Percentiles rank a stretch among this genome's conserved stretches.
phyloP scores from a whole-genome alignment of 2,888 invertebrate species.

The Marronus borbonicus region DNA sequence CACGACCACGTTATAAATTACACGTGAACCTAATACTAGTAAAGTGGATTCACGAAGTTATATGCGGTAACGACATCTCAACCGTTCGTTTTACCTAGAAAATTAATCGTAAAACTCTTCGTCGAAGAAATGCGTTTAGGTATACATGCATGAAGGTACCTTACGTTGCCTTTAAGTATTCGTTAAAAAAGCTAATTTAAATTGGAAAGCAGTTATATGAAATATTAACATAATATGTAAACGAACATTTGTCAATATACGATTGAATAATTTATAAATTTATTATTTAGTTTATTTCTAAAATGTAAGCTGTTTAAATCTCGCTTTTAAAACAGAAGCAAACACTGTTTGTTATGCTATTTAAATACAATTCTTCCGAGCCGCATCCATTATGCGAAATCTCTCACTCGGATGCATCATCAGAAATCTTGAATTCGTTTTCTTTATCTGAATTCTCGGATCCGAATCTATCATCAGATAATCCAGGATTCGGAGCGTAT shows the following conservation, averaged over 20 bases:
- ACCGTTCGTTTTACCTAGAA: constrained; percentile 28
- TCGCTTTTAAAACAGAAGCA: too few species aligned
- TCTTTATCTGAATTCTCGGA: too few species aligned
- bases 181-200: background rate
- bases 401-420: too few species aligned
- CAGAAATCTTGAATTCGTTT: too few species aligned
- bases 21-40: constrained; percentile 48
- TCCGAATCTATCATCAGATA: too few species aligned
- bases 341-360: too few species aligned
- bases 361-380: too few species aligned
- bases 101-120: constrained; percentile 45
- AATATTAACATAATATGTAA: background rate
- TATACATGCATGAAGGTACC: background rate
- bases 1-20: constrained; percentile 57
- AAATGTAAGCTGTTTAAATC: background rate
- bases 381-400: too few species aligned
- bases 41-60: constrained; percentile 23
- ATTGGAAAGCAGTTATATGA: background rate
- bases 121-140: background rate
- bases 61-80: constrained; percentile 20
- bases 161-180: background rate
- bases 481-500: too few species aligned
- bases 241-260: background rate
- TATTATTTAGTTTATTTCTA: too few species aligned
- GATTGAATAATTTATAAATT: background rate